These are phyloP conservation scores for Lepus europaeus DNA, from an alignment of 2,113 vertebrate genomes.

Conservation along the genomic window DNA sequence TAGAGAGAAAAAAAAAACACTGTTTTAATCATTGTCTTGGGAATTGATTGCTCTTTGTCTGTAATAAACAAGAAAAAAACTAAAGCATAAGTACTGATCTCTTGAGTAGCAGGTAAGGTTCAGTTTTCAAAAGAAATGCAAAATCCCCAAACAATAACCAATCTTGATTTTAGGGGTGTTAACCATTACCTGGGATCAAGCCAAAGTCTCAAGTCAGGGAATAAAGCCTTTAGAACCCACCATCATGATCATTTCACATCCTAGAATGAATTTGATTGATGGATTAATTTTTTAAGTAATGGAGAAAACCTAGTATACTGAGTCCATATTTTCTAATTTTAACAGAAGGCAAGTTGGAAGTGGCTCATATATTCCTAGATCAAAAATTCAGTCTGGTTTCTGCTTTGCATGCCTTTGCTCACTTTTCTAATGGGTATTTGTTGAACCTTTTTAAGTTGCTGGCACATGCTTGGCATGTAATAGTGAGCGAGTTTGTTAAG, in stretches of 20 bases:
- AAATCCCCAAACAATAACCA: slow-evolving; percentile 6
- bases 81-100: not conserved
- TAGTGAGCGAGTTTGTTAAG: not conserved
- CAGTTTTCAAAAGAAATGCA: slow-evolving; percentile 46
- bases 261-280: not conserved
- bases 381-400: not conserved
- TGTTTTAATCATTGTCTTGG: slow-evolving; percentile 59
- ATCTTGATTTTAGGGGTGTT: slow-evolving; percentile 25
- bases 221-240: not conserved
- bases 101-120: not conserved
- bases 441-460: not conserved
- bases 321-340: slow-evolving; percentile 29
- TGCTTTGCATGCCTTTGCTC: not conserved
- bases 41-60: slow-evolving; percentile 52
- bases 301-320: not conserved
- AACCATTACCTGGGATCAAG: not conserved
- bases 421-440: not conserved
- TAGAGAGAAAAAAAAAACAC: not conserved
- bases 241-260: not conserved
- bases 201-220: not conserved
- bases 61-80: slow-evolving; percentile 57
- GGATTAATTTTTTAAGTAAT: slow-evolving; percentile 18
- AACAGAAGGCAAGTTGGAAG: not conserved
- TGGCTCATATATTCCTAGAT: not conserved
- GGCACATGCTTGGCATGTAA: not conserved